These are phyloP conservation scores for Hydrophis major DNA, from an alignment of 2,797 vertebrate species.

Conservation along the genomic window DNA sequence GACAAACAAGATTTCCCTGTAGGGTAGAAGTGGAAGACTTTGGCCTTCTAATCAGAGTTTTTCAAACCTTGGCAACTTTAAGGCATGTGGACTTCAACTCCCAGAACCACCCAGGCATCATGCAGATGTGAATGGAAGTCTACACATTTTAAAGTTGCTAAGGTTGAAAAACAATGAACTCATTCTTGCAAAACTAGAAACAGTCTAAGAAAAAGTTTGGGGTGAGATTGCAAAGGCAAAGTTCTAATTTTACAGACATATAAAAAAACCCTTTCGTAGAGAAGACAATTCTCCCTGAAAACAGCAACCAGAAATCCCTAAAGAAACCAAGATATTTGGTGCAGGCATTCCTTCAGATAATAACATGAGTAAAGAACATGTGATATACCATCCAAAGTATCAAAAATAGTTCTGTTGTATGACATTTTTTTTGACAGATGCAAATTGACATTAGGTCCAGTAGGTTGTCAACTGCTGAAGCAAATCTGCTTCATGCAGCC, in stretches of 20 bases:
- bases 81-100: not conserved
- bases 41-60: not conserved
- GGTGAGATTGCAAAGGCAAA: too few species aligned
- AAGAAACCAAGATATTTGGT: not conserved
- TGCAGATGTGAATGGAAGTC: not conserved
- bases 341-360: not conserved
- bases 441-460: not conserved
- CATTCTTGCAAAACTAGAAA: not conserved
- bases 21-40: not conserved
- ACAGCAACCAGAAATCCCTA: not conserved
- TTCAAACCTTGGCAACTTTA: not conserved
- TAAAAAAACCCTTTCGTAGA: not conserved
- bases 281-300: not conserved
- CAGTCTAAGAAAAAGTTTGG: too few species aligned
- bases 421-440: not conserved
- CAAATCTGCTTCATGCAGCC: not conserved
- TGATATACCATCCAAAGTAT: not conserved
- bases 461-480: not conserved
- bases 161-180: not conserved
- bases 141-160: not conserved
- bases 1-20: not conserved
- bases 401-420: not conserved
- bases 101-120: too few species aligned
- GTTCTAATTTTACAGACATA: not conserved
- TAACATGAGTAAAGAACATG: not conserved